Evolutionary conservation across 1,140 invertebrate genomes (phyloP).

Genomic region (Psix sp.): DNA sequence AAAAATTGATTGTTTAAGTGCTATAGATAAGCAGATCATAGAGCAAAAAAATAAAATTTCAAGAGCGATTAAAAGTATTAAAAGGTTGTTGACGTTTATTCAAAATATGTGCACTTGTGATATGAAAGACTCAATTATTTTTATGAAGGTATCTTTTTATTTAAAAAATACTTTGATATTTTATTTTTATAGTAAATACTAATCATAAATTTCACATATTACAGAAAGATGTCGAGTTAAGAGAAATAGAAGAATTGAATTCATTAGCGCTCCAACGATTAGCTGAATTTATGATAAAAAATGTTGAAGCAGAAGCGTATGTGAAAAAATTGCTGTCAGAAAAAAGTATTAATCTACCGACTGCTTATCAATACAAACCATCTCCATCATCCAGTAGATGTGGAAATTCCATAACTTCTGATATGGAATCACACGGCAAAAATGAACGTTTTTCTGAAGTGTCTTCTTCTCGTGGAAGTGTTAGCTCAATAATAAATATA

Average conservation of each 20-base stretch:
- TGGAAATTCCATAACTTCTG: conserved; percentile 37
- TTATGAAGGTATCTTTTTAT: conserved; percentile 66
- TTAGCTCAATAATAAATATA: conserved; percentile 62
- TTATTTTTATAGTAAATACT: not conserved
- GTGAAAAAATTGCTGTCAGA: conserved; percentile 68
- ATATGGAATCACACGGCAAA: conserved; percentile 31
- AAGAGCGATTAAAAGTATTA: conserved; percentile 67
- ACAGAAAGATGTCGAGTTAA: conserved; percentile 69
- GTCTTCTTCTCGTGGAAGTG: conserved; percentile 61
- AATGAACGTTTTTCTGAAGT: conserved; percentile 39
- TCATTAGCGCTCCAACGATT: conserved; percentile 67
- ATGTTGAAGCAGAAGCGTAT: conserved; percentile 71
- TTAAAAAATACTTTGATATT: conserved; percentile 1
- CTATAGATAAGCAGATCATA: conserved; percentile 65
- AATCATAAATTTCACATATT: conserved; percentile 10
- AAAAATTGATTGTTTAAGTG: conserved; percentile 58
- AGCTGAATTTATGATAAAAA: conserved; percentile 71
- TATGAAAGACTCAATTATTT: conserved; percentile 58
- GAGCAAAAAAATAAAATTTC: conserved; percentile 69
- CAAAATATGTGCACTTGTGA: conserved; percentile 62
- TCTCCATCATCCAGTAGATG: conserved; percentile 59
- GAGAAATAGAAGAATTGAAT: conserved; percentile 71
- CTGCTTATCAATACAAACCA: conserved; percentile 56
- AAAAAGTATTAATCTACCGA: conserved; percentile 67
- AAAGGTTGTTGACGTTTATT: conserved; percentile 66